These are phyloP conservation scores for Merops nubicus DNA, from an alignment of 2,113 vertebrate species.

Conservation along the genomic window DNA sequence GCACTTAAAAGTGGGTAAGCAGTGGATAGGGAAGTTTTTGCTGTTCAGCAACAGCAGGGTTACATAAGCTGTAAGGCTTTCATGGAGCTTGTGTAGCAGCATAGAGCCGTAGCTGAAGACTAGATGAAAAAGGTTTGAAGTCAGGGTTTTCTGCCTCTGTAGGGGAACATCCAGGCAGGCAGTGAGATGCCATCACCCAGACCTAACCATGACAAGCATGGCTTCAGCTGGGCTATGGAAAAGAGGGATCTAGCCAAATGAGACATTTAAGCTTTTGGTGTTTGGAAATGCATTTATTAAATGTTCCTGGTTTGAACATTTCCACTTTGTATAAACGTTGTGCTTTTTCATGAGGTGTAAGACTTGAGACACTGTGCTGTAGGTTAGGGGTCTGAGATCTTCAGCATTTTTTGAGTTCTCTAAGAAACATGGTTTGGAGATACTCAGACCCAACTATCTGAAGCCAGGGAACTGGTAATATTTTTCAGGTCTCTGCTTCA, in stretches of 20 bases:
- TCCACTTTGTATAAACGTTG: not conserved
- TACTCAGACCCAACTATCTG: not conserved
- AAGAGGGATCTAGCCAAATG: too few relatives aligned
- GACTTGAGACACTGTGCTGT: not conserved
- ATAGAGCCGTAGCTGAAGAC: not conserved
- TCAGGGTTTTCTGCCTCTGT: not conserved
- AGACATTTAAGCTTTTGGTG: not conserved
- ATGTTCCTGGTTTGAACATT: not conserved
- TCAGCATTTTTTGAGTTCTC: not conserved
- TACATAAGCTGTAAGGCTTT: not conserved
- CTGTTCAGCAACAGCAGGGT: not conserved
- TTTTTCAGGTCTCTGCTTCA: not conserved
- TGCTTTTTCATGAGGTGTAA: not conserved
- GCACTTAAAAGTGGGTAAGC: not conserved
- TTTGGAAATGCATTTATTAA: not conserved
- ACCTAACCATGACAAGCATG: rapidly evolving
- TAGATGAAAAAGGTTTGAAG: not conserved
- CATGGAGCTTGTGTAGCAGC: rapidly evolving
- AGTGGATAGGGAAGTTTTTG: not conserved
- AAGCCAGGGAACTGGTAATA: not conserved
- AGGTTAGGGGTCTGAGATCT: not conserved
- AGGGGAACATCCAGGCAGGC: not conserved
- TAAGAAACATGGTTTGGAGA: not conserved
- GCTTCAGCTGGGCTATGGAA: not conserved
- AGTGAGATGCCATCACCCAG: not conserved